Percentiles rank a stretch among this genome's conserved stretches.
Evolutionary conservation across 2,888 invertebrate species (phyloP).

Genomic region (Agrochola lychnidis): DNA sequence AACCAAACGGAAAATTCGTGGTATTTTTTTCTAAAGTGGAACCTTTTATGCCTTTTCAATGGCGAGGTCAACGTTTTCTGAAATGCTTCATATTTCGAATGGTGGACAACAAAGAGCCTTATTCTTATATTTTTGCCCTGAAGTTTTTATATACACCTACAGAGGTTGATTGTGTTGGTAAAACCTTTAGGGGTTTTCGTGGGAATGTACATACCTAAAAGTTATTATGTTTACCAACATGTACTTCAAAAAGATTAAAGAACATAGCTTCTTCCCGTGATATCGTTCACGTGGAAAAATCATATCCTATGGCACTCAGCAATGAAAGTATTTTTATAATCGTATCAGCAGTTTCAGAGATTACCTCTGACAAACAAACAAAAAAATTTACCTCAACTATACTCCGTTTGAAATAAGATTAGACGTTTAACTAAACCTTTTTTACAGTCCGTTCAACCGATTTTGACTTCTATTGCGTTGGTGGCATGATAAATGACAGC

Average conservation of each 20-base stretch:
- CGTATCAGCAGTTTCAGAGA: not conserved
- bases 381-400: not conserved
- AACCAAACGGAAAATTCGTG: conserved; percentile 31
- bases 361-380: not conserved
- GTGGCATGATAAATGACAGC: too few relatives aligned
- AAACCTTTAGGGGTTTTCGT: conserved; percentile 13
- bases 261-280: not conserved
- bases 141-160: conserved; percentile 25
- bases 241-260: not conserved
- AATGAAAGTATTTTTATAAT: not conserved
- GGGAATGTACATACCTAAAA: not conserved
- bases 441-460: too few relatives aligned
- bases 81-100: conserved; percentile 43
- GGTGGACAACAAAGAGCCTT: conserved; percentile 26
- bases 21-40: conserved; percentile 46
- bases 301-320: not conserved
- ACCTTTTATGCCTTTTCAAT: conserved; percentile 47
- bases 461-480: too few relatives aligned
- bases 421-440: too few relatives aligned
- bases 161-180: conserved; percentile 24
- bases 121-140: conserved; percentile 35
- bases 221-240: not conserved
- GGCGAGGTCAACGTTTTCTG: conserved; percentile 51
- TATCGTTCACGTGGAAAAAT: not conserved
- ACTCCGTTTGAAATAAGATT: too few relatives aligned